Evolutionary conservation across 2,113 vertebrate species (phyloP).

Genomic region (Phyllostomus discolor): DNA sequence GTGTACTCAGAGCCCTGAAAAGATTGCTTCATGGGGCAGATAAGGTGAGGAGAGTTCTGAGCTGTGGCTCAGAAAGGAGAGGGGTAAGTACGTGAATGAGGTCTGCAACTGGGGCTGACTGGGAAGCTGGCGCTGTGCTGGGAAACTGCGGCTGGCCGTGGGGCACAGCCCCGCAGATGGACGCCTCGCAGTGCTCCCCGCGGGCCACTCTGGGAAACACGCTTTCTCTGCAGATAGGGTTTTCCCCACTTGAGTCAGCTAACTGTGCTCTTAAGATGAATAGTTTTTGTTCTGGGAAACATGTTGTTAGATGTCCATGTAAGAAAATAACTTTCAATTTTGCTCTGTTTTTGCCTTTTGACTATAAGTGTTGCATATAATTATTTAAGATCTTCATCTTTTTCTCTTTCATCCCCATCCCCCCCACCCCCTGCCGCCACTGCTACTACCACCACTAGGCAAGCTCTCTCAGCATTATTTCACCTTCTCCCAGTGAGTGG

Average conservation of each 20-base stretch:
- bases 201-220: rapidly evolving
- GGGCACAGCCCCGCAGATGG: background rate
- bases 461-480: background rate
- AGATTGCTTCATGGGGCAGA: background rate
- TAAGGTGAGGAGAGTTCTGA: background rate
- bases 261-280: background rate
- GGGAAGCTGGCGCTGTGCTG: constrained; percentile 59
- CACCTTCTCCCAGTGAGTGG: background rate
- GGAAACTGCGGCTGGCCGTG: background rate
- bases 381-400: background rate
- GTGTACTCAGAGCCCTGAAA: background rate
- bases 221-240: background rate
- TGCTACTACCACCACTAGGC: background rate
- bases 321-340: background rate
- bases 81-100: background rate
- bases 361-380: background rate
- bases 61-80: background rate
- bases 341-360: background rate
- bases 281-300: rapidly evolving
- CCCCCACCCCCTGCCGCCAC: too few species aligned
- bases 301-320: background rate
- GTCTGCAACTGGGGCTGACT: constrained; percentile 42
- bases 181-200: background rate
- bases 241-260: background rate
- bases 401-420: background rate